These are phyloP conservation scores for Perdita meconis DNA, from an alignment of 2,888 invertebrate genomes.

Conservation along the genomic window DNA sequence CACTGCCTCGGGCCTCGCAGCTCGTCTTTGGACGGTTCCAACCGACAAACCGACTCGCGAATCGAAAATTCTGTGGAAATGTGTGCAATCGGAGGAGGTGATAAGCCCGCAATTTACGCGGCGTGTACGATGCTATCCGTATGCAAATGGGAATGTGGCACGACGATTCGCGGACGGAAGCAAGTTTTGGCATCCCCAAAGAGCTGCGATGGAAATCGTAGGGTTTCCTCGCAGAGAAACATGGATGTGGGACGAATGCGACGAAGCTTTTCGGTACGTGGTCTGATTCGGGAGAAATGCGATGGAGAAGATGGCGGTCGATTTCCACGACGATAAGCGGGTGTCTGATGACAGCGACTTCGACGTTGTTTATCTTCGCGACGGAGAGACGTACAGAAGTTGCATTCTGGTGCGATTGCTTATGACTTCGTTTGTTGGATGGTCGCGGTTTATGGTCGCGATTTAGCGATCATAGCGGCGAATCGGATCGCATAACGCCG, in stretches of 20 bases:
- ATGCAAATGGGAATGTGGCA: background rate
- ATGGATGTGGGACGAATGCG: background rate
- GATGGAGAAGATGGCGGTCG: background rate
- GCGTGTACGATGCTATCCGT: background rate
- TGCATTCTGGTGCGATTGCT: too few species aligned
- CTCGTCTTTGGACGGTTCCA: background rate
- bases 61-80: background rate
- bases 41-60: background rate
- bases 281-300: background rate
- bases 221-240: background rate
- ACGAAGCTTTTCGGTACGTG: background rate
- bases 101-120: constrained; percentile 2
- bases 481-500: too few species aligned
- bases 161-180: background rate
- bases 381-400: background rate
- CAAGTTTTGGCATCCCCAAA: background rate
- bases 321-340: background rate
- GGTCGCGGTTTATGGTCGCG: too few species aligned
- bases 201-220: background rate
- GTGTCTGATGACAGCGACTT: background rate
- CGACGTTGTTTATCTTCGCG: background rate
- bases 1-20: too few species aligned
- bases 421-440: too few species aligned
- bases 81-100: background rate
- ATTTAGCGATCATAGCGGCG: too few species aligned